Evolutionary conservation across 2,888 invertebrate genomes (phyloP).

Genomic region (Acanthosepion pharaonis): DNA sequence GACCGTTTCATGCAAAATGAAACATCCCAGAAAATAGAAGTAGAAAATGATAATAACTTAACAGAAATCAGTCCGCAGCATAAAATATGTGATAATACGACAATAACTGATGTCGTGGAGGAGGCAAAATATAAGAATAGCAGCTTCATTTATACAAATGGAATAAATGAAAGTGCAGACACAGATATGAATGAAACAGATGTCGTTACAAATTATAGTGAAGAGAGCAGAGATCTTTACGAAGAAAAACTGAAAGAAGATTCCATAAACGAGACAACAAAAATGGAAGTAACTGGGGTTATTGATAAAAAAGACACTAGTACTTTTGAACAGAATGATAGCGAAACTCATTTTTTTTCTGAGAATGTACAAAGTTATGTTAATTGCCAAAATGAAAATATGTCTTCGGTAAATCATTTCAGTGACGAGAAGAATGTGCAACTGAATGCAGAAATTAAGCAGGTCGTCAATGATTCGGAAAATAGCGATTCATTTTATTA

Average conservation of each 20-base stretch:
- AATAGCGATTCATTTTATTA: neutral
- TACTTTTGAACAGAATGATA: neutral
- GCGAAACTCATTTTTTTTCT: neutral
- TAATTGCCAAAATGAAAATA: neutral
- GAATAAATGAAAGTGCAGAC: neutral
- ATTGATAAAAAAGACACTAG: neutral
- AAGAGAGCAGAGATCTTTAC: neutral
- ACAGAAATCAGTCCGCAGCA: neutral
- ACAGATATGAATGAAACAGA: neutral
- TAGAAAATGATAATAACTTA: neutral
- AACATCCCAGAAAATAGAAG: neutral
- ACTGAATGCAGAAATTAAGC: neutral
- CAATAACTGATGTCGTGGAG: neutral
- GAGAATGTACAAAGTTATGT: neutral
- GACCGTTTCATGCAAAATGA: neutral
- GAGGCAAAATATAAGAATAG: neutral
- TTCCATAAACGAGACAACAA: neutral
- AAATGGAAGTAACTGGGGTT: neutral
- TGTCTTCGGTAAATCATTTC: neutral
- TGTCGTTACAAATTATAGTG: neutral
- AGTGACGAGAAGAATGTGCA: neutral
- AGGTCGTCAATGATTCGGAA: neutral
- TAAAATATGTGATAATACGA: neutral
- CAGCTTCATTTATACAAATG: neutral
- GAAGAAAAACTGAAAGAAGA: neutral